Conservation (phyloP, 2,113 vertebrate genomes). For the Silurus asotus region DNA sequence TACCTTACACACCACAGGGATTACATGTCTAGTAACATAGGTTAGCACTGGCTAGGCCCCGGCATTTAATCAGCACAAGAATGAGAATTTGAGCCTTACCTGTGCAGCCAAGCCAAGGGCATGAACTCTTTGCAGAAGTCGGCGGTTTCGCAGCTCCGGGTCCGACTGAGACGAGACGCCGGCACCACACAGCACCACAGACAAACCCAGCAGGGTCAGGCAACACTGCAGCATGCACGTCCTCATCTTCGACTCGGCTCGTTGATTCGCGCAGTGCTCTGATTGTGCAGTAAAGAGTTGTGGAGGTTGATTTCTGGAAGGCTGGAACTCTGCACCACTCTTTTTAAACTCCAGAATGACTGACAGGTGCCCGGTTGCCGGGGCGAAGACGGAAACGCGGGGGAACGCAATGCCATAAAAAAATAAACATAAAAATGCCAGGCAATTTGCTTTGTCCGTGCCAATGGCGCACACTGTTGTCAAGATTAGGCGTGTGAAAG, state of each 20-base stretch:
- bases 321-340: conserved; percentile 23
- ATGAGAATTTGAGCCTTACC: conserved; percentile 52
- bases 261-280: background rate
- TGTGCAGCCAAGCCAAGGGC: conserved; percentile 75
- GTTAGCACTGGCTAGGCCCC: background rate
- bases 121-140: conserved; percentile 85
- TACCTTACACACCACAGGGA: background rate
- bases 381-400: conserved; percentile 37
- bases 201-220: conserved; percentile 80
- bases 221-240: conserved; percentile 77
- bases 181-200: conserved; percentile 76
- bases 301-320: conserved; percentile 37
- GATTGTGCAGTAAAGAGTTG: background rate
- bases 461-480: conserved; percentile 45
- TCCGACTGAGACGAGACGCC: conserved; percentile 79
- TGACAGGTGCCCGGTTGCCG: conserved; percentile 58
- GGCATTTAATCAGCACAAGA: background rate
- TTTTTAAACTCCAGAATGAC: conserved; percentile 63
- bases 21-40: background rate
- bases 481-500: conserved; percentile 44
- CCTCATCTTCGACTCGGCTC: conserved; percentile 70
- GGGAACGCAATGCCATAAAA: conserved; percentile 47
- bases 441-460: conserved; percentile 19
- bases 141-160: conserved; percentile 77
- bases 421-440: background rate